These are phyloP conservation scores for Eulemur macaco DNA, from an alignment of 2,113 vertebrate species.

Conservation along the genomic window DNA sequence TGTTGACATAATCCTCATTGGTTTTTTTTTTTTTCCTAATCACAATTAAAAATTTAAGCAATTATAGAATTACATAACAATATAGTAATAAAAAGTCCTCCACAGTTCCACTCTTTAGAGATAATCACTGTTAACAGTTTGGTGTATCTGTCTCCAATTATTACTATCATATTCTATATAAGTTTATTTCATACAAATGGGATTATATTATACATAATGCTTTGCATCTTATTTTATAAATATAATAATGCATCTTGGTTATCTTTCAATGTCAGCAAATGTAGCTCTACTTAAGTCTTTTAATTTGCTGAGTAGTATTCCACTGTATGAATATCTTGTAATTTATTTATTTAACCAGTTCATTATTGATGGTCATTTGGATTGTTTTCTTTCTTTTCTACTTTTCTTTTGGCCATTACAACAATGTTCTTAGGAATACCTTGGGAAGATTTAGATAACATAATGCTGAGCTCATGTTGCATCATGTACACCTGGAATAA, in stretches of 20 bases:
- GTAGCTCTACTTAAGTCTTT: conserved; percentile 18
- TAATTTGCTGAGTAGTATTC: neutral
- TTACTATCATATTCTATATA: conserved; percentile 1
- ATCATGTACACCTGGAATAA: neutral
- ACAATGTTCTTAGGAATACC: neutral
- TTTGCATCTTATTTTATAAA: conserved; percentile 22
- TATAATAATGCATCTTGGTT: conserved; percentile 32
- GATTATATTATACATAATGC: neutral
- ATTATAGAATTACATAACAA: neutral
- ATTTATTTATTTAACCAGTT: conserved; percentile 37
- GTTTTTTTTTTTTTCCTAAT: neutral
- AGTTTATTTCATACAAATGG: conserved; percentile 23
- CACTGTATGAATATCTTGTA: neutral
- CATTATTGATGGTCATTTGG: conserved; percentile 30
- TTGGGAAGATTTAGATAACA: neutral
- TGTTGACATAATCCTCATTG: neutral
- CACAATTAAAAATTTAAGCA: neutral
- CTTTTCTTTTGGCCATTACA: neutral
- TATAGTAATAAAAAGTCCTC: neutral
- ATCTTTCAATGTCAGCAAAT: neutral
- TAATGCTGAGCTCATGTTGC: neutral
- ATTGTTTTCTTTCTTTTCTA: neutral
- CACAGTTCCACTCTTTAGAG: neutral
- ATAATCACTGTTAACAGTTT: conserved; percentile 6
- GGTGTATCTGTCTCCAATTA: neutral